Percentiles rank a stretch among this genome's conserved stretches.
phyloP scores from a whole-genome alignment of 2,888 invertebrate species.

The Drosophila mimetica region DNA sequence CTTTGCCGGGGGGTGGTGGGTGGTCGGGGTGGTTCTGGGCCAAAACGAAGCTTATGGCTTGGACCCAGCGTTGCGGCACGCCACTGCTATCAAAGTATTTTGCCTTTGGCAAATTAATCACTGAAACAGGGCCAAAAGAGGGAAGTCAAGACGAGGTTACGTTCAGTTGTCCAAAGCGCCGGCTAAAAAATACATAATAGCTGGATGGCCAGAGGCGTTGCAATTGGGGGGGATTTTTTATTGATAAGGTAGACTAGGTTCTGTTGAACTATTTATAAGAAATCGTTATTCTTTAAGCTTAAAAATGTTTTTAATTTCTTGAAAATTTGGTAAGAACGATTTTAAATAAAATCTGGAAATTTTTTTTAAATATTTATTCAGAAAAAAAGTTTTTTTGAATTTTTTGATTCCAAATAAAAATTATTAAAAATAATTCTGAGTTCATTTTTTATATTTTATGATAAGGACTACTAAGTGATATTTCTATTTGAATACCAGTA shows the following conservation, averaged over 20 bases:
- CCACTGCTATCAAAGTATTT: conserved; percentile 76
- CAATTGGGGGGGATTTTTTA: background rate
- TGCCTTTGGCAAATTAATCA: conserved; percentile 79
- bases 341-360: too few relatives aligned
- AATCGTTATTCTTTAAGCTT: too few relatives aligned
- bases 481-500: too few relatives aligned
- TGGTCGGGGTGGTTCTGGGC: conserved; percentile 8
- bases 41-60: conserved; percentile 4
- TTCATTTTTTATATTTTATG: too few relatives aligned
- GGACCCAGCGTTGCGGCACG: conserved; percentile 71
- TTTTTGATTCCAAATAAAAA: too few relatives aligned
- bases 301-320: too few relatives aligned
- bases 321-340: too few relatives aligned
- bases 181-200: conserved; percentile 37
- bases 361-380: too few relatives aligned
- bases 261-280: too few relatives aligned
- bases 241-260: background rate
- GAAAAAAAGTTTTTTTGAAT: too few relatives aligned
- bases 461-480: too few relatives aligned
- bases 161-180: conserved; percentile 63
- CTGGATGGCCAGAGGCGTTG: conserved; percentile 10
- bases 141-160: conserved; percentile 11
- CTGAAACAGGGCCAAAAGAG: conserved; percentile 28
- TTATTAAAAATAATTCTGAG: too few relatives aligned
- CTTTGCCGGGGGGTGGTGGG: background rate